These are phyloP conservation scores for Peromyscus melanophrys DNA, from an alignment of 2,797 vertebrate species.

Conservation along the genomic window DNA sequence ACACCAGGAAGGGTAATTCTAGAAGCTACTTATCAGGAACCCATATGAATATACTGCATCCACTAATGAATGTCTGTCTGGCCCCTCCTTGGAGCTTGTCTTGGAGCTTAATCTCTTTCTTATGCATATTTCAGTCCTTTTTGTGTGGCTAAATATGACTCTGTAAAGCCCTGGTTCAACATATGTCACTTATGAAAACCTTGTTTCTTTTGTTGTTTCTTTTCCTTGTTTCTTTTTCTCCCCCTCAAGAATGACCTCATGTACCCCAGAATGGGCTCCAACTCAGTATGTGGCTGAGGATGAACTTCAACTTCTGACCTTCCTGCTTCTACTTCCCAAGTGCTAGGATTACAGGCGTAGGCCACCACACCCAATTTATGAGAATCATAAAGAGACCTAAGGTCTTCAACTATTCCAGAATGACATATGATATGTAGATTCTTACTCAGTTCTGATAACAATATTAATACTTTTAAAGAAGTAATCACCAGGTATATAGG, in stretches of 20 bases:
- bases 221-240: background rate
- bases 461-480: background rate
- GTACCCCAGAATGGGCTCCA: too few species aligned
- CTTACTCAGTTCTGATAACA: background rate
- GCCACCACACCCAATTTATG: background rate
- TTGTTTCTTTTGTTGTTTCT: background rate
- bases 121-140: conserved; percentile 1
- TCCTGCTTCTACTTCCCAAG: background rate
- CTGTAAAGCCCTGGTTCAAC: background rate
- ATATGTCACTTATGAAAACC: conserved; percentile 19
- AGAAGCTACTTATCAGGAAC: background rate
- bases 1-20: background rate
- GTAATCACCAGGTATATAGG: background rate
- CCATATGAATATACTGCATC: background rate
- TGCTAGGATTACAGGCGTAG: background rate
- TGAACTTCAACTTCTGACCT: background rate
- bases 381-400: background rate
- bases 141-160: background rate
- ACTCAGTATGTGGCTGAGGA: background rate
- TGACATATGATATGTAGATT: background rate
- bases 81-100: background rate
- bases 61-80: background rate
- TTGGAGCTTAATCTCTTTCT: background rate
- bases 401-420: background rate
- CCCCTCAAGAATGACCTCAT: background rate